Percentiles rank a stretch among this genome's conserved stretches.
Evolutionary conservation across 1,140 invertebrate genomes (phyloP).

Genomic region (Halesus radiatus): DNA sequence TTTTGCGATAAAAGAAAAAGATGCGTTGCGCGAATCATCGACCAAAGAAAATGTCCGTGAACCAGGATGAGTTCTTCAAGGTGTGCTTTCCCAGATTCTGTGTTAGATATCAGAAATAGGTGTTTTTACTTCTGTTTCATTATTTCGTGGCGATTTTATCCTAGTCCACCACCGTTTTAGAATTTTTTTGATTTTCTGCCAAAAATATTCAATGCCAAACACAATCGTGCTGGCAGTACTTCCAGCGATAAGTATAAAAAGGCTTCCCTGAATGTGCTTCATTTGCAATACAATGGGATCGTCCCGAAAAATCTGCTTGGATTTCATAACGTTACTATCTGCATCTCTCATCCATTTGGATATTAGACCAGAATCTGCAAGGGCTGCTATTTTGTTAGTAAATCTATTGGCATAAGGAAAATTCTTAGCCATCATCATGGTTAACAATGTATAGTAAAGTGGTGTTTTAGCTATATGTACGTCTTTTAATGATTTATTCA

Average conservation of each 20-base stretch:
- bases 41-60: too few species aligned
- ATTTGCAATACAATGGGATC: constrained; percentile 10
- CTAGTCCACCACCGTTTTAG: too few species aligned
- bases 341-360: constrained; percentile 4
- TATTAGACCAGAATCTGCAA: constrained; percentile 1
- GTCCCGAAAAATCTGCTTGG: background rate
- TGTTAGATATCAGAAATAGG: too few species aligned
- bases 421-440: background rate
- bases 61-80: too few species aligned
- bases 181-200: too few species aligned
- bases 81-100: too few species aligned
- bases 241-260: background rate
- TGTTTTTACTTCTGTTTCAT: too few species aligned
- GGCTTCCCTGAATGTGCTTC: constrained; percentile 10
- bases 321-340: background rate
- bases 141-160: too few species aligned
- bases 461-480: background rate
- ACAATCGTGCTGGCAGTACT: background rate
- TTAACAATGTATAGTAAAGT: background rate
- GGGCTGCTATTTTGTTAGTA: background rate
- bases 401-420: constrained; percentile 10
- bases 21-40: too few species aligned
- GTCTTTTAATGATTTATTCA: constrained; percentile 4
- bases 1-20: too few species aligned
- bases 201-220: constrained; percentile 1